These are phyloP conservation scores for Parauchenoglanis punctatus DNA, from an alignment of 2,797 vertebrate genomes.

Conservation along the genomic window DNA sequence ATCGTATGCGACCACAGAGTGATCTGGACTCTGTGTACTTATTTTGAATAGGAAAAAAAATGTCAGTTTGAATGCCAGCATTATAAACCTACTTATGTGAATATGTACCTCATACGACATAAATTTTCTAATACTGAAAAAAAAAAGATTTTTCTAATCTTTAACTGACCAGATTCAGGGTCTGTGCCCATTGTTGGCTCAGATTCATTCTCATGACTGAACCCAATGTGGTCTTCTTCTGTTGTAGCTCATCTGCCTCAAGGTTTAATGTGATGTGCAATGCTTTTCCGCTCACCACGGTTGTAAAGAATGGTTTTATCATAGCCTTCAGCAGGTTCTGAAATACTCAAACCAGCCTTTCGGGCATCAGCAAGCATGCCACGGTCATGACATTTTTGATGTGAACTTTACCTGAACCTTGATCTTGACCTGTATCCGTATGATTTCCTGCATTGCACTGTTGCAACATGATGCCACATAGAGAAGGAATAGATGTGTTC, in stretches of 20 bases:
- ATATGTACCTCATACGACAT: background rate
- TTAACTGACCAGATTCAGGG: background rate
- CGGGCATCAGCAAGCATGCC: background rate
- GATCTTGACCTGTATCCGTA: background rate
- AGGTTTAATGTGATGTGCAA: background rate
- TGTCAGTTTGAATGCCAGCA: background rate
- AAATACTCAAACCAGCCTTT: background rate
- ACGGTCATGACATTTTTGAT: background rate
- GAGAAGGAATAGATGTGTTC: background rate
- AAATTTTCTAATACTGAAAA: background rate
- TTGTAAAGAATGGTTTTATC: background rate
- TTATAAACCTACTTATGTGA: background rate
- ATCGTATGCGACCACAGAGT: no score
- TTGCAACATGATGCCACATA: background rate
- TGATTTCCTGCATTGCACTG: background rate
- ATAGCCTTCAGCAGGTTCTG: background rate
- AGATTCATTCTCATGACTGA: background rate
- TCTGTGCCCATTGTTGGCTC: background rate
- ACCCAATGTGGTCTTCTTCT: background rate
- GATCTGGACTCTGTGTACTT: background rate
- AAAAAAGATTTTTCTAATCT: background rate
- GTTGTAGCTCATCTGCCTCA: background rate
- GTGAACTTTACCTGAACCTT: background rate
- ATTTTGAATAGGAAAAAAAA: background rate
- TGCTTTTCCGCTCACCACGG: background rate